phyloP scores from a whole-genome alignment of 2,113 vertebrate species.

The Typhlomys cinereus region DNA sequence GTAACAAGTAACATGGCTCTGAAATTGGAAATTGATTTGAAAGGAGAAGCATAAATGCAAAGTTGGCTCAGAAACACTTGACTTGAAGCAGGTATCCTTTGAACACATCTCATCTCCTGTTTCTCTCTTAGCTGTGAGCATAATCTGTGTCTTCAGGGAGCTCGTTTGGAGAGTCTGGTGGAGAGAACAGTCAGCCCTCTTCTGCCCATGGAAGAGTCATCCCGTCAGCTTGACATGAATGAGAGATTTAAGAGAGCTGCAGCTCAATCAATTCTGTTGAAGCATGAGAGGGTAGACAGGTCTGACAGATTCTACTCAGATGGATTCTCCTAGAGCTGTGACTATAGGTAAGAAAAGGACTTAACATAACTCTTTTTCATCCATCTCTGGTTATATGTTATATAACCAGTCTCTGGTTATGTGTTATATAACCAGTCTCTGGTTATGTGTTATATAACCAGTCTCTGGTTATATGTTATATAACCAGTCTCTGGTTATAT shows the following conservation, averaged over 20 bases:
- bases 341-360: not conserved
- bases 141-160: not conserved
- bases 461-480: too few species aligned
- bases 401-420: too few species aligned
- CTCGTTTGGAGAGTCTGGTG: not conserved
- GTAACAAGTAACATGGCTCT: not conserved
- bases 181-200: not conserved
- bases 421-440: too few species aligned
- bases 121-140: not conserved
- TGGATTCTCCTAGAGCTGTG: not conserved
- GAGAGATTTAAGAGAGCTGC: not conserved
- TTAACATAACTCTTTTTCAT: not conserved
- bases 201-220: not conserved
- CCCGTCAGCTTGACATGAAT: not conserved
- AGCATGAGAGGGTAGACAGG: not conserved
- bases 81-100: not conserved
- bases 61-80: not conserved
- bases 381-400: not conserved
- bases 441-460: too few species aligned
- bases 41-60: not conserved
- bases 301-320: too few species aligned
- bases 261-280: not conserved
- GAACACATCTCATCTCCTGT: not conserved
- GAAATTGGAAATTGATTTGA: not conserved
- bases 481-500: too few species aligned